Conservation (phyloP, 2,888 invertebrate species). For the Hemistola chrysoprasaria region DNA sequence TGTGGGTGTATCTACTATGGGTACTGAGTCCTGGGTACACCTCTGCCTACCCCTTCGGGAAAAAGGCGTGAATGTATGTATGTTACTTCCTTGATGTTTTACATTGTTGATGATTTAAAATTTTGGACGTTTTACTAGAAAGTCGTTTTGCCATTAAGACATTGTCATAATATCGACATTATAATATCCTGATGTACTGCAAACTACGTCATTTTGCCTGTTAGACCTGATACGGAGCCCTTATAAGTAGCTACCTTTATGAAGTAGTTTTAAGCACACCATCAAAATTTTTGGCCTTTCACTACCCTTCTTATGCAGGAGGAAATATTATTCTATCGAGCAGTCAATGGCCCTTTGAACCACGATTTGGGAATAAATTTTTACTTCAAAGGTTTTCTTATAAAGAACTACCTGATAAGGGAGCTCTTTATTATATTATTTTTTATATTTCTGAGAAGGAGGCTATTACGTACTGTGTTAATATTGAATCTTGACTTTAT, state of each 20-base stretch:
- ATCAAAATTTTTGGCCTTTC: slow-evolving; percentile 18
- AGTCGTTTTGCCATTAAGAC: no score
- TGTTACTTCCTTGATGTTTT: no score
- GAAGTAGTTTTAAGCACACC: slow-evolving; percentile 16
- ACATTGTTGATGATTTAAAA: no score
- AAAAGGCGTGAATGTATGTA: no score
- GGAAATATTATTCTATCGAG: slow-evolving; percentile 33
- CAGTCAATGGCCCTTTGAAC: slow-evolving; percentile 34
- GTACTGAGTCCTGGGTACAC: no score
- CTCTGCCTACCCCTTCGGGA: no score
- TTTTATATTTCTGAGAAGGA: slow-evolving; percentile 14
- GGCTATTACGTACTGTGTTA: slow-evolving; percentile 6
- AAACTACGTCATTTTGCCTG: no score
- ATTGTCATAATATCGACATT: no score
- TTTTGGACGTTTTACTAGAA: no score
- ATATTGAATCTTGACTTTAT: slow-evolving; percentile 10
- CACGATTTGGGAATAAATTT: slow-evolving; percentile 38
- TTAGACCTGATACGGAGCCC: no score
- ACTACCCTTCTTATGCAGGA: slow-evolving; percentile 17
- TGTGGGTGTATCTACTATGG: no score
- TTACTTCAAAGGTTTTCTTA: slow-evolving; percentile 39
- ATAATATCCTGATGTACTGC: no score
- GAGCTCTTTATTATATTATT: slow-evolving; percentile 28
- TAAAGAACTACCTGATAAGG: slow-evolving; percentile 38
- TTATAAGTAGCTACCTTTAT: slow-evolving; percentile 3